Base-by-base conservation (phyloP, 92 coral and sea anemone species). In the Parazoanthus atlanticus region DNA sequence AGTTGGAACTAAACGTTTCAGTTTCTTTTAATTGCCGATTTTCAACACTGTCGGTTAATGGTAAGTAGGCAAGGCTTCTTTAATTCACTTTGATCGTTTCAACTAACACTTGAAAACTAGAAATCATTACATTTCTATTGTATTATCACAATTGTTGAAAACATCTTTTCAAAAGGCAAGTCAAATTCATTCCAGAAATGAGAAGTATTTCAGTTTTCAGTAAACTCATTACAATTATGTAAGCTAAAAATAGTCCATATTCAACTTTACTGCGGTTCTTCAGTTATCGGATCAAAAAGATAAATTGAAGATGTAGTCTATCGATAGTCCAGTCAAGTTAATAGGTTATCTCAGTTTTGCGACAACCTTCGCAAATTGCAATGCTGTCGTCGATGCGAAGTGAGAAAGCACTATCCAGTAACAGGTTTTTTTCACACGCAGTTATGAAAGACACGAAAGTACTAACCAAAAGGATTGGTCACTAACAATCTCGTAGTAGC, bases 381-480 rank as follows among this genome's bases (percentile, higher is more conserved):
- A 29, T 29, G 76, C 74, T 84, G 87, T 84, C 87, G 79, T 71
- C 77, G 41, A 34, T 70, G 64, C 87, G 66, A 70, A 84, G 78
- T 84, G 87, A 43, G 78, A 84, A 84, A 38, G 34, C 56, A 80
- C 5, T 43, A 12, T 0, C 64, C 28, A 28, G 40, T 84, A 71
- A 84, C 28, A 67, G 87, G 0, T 43, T 11, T 30, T 74, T 84
- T 84, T 84, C 87, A 78, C 87, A 84, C 87, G 87, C 78, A 17
- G 26, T 31, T 73, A 43, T 19, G 8, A 70, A 9, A 28, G 34
- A 71, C 54, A 69, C 87, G 28, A 19, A 54, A 61, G 8, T 58
- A 6, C 34, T 23, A 36, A 34, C 16, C 6, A 71, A 71, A 71
- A 16, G 25, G 8, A 19, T 16, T 32, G 25, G 47, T 16, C 43